Evolutionary conservation across 2,113 vertebrate genomes (phyloP).

Genomic region (Rhinolophus ferrumequinum): DNA sequence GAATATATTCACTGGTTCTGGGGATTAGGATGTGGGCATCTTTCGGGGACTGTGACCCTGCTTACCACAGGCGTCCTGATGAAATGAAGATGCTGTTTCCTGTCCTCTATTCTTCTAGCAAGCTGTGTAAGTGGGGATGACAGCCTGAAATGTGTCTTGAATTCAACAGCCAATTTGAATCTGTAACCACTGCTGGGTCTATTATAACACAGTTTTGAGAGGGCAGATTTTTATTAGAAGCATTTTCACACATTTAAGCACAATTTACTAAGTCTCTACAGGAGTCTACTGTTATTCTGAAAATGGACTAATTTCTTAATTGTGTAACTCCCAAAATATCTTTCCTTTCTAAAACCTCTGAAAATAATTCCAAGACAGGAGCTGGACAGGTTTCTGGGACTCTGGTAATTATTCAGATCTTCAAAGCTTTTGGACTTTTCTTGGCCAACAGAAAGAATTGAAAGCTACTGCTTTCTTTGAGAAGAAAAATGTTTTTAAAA

Average conservation of each 20-base stretch:
- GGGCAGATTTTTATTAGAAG: not conserved
- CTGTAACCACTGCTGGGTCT: not conserved
- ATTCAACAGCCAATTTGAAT: not conserved
- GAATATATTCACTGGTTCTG: not conserved
- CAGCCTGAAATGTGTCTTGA: not conserved
- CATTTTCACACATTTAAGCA: not conserved
- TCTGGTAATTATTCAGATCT: not conserved
- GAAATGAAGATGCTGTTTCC: not conserved
- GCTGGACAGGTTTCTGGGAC: not conserved
- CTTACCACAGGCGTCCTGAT: not conserved
- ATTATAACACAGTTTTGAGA: conserved; percentile 18
- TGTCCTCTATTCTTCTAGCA: not conserved
- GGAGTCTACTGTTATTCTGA: not conserved
- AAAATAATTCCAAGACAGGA: conserved; percentile 15
- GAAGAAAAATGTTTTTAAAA: conserved; percentile 6
- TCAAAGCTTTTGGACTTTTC: conserved; percentile 16
- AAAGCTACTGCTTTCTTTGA: conserved; percentile 62
- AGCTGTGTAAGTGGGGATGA: not conserved
- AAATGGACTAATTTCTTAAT: conserved; percentile 57
- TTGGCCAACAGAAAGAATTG: conserved; percentile 30
- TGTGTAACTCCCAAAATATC: not conserved
- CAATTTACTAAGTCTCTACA: conserved; percentile 36
- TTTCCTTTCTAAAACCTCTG: conserved; percentile 39
- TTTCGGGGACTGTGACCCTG: not conserved
- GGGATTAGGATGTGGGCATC: not conserved